Percentiles rank a stretch among this genome's conserved stretches.
Evolutionary conservation across 1,140 invertebrate species (phyloP).

Genomic region (Lordiphosa mommai): DNA sequence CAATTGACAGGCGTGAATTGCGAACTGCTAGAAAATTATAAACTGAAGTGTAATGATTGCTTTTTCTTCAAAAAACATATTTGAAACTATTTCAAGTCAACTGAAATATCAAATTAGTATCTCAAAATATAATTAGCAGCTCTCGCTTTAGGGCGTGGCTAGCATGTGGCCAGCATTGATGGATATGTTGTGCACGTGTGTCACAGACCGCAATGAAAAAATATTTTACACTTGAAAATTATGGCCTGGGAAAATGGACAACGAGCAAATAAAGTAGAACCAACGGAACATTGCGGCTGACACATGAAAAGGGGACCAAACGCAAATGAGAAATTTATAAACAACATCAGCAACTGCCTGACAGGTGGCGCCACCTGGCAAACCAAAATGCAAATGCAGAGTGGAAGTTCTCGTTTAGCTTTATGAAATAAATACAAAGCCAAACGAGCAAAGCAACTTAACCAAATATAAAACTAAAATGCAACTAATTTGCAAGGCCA

Average conservation of each 20-base stretch:
- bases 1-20: no score
- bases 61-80: no score
- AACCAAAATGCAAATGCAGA: neutral
- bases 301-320: neutral
- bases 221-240: conserved; percentile 64
- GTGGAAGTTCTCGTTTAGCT: conserved; percentile 5
- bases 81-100: no score
- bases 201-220: conserved; percentile 61
- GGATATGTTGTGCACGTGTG: conserved; percentile 63
- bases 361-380: no score
- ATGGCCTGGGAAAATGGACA: conserved; percentile 30
- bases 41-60: no score
- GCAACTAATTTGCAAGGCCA: conserved; percentile 54
- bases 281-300: conserved; percentile 51
- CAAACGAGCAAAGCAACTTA: conserved; percentile 29
- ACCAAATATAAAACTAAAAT: conserved; percentile 60
- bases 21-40: no score
- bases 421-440: conserved; percentile 31
- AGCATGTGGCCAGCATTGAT: conserved; percentile 44
- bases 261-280: conserved; percentile 54
- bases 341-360: conserved; percentile 24
- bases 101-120: no score
- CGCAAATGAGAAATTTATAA: conserved; percentile 38
- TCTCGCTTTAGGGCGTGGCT: neutral
- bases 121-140: no score